These are phyloP conservation scores for Zaprionus inermis DNA, from an alignment of 1,140 invertebrate genomes.

Conservation along the genomic window DNA sequence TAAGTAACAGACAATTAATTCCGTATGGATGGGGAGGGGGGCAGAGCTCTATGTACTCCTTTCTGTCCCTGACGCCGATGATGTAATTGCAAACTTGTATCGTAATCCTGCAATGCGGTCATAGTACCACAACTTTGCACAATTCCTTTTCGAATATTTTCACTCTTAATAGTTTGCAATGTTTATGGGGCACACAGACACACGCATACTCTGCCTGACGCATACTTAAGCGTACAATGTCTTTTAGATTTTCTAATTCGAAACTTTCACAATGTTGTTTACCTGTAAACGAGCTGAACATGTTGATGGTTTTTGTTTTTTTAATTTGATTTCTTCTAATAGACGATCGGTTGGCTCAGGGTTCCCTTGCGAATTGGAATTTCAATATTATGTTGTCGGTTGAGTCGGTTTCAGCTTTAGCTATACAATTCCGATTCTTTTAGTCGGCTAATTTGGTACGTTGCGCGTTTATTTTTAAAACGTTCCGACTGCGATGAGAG, in stretches of 20 bases:
- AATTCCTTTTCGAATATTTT: conserved; percentile 1
- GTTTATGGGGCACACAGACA: not conserved
- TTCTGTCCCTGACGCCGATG: conserved; percentile 25
- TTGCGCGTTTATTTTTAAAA: conserved; percentile 76
- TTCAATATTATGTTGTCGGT: conserved; percentile 21
- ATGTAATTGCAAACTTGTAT: conserved; percentile 41
- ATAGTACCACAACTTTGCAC: conserved; percentile 34
- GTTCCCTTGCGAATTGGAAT: conserved; percentile 33
- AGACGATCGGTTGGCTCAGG: not conserved
- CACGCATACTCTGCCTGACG: not conserved
- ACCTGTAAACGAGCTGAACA: conserved; percentile 81
- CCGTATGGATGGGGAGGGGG: conserved; percentile 37
- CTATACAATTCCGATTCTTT: conserved; percentile 37
- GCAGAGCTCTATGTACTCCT: conserved; percentile 21
- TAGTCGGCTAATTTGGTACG: conserved; percentile 42
- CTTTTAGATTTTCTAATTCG: conserved; percentile 29
- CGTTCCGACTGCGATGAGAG: conserved; percentile 68
- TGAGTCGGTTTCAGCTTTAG: conserved; percentile 22
- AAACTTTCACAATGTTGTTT: conserved; percentile 72
- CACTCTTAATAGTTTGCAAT: not conserved
- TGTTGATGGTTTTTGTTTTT: conserved; percentile 54
- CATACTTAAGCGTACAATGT: conserved; percentile 3
- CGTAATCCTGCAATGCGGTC: conserved; percentile 48
- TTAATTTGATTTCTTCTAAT: conserved; percentile 5
- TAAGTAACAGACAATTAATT: conserved; percentile 66